A percentile compares a stretch with the other conserved stretches of the same genome.
These are phyloP conservation scores for Labeo catla DNA, from an alignment of 2,113 vertebrate genomes.

Conservation along the genomic window DNA sequence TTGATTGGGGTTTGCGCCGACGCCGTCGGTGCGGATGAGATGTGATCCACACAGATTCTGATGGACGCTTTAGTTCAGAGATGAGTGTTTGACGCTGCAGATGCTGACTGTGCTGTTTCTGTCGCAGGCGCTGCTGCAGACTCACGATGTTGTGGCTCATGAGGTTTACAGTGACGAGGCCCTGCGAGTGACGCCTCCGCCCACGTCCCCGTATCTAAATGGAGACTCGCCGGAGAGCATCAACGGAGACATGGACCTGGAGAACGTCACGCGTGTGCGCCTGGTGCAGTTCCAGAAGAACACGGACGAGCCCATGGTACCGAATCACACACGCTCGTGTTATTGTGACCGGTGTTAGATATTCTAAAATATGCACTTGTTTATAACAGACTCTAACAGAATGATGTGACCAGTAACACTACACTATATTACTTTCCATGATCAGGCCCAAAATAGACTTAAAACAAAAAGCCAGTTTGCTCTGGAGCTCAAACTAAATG, in stretches of 20 bases:
- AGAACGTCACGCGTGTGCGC: conserved; percentile 96
- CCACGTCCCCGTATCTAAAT: conserved; percentile 96
- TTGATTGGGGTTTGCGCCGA: too few relatives aligned
- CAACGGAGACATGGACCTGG: conserved; percentile 97
- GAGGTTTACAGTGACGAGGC: conserved; percentile 84
- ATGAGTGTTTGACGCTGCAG: neutral
- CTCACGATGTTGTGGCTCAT: conserved; percentile 98
- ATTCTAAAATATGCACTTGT: neutral
- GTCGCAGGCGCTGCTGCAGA: conserved; percentile 93
- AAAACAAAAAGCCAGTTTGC: neutral
- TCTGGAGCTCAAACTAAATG: neutral
- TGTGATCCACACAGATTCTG: neutral
- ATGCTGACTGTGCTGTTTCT: neutral
- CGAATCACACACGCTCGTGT: neutral
- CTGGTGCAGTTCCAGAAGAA: conserved; percentile 99
- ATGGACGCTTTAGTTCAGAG: neutral
- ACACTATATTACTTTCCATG: too few relatives aligned
- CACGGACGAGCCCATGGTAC: conserved; percentile 96
- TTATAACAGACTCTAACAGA: too few relatives aligned
- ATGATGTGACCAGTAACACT: neutral
- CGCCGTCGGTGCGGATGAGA: too few relatives aligned
- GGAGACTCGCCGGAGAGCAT: conserved; percentile 97
- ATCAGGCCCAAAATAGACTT: neutral
- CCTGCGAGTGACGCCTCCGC: conserved; percentile 94
- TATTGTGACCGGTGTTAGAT: neutral